Evolutionary conservation across 2,797 vertebrate genomes (phyloP), one percentile per base, ranked within the genome.

Genomic region (Acestrorhynchus altus): DNA sequence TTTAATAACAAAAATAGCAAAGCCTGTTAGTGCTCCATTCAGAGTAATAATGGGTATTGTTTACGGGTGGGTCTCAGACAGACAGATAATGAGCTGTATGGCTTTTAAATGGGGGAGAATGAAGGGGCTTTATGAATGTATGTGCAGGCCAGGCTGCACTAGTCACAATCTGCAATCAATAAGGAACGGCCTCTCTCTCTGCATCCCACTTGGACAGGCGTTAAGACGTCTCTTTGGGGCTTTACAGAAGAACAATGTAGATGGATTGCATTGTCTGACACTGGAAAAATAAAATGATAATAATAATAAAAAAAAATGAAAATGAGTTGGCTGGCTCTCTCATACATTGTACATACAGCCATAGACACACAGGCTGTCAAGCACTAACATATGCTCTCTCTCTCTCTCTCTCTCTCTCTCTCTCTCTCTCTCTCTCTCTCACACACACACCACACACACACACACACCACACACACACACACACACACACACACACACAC

Each of bases 121-220:
- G 67, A 79, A 35, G 85, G 73, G 84, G 46, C 31, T 26, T 88
- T 74, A 92, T 93, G 93, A 92, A 94, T 95, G 92, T 93, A 93
- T 79, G 74, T 57, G 28, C 93, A 93, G 93, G 93, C 94, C 94
- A 90, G 91, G 88, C 91, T 90, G 92, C 92, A 91, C 92, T 93
- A 94, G 93, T 92, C 94, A 95, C 95, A 95, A 95, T 93, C 96
- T 96, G 97, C 93, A 97, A 96, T 96, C 96, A 95, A 96, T 96
- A 94, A 95, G 95, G 94, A 95, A 94, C 95, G 94, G 88, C 95
- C 96, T 95, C 88, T 60, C 1, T 93, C 91, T 93, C 81, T 86
- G 16, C 82, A 83, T 94, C 94, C 93, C 94, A 73, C 87, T 35
- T 92, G 94, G 95, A 95, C 88, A 90, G 93, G 92, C 92, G 94